Percentiles rank a stretch among this genome's conserved stretches.
Evolutionary conservation across 2,888 invertebrate genomes (phyloP).

Genomic region (Hemithea aestivaria): DNA sequence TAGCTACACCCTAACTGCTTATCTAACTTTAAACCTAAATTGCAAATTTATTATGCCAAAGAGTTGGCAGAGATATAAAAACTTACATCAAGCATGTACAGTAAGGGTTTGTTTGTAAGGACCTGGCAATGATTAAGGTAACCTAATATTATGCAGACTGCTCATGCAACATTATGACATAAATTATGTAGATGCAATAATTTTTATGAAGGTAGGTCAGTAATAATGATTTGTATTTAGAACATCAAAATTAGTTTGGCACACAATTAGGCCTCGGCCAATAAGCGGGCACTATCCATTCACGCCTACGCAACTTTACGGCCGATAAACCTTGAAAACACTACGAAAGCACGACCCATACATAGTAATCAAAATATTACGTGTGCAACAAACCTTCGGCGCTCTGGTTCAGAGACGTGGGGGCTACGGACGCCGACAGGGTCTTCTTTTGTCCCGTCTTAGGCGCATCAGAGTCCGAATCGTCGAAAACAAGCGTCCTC

Average conservation of each 20-base stretch:
- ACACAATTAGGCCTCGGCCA: constrained; percentile 9
- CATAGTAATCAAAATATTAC: constrained; percentile 31
- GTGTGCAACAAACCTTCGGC: constrained; percentile 60
- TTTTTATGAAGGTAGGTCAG: constrained; percentile 14
- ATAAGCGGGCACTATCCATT: constrained; percentile 34
- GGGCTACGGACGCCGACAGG: constrained; percentile 52
- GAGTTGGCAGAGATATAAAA: no score
- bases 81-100: no score
- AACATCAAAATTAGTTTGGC: constrained; percentile 4
- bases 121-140: no score
- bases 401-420: constrained; percentile 64
- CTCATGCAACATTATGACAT: no score
- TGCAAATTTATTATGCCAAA: no score
- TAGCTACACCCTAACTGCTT: no score
- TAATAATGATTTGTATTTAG: constrained; percentile 3
- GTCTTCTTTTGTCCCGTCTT: constrained; percentile 66
- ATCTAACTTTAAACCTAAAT: no score
- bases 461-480: constrained; percentile 80
- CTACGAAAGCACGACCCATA: constrained; percentile 37
- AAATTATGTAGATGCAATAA: background rate
- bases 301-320: constrained; percentile 53
- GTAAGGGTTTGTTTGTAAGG: no score
- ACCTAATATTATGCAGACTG: no score
- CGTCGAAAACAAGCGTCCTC: constrained; percentile 87
- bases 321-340: constrained; percentile 65